These are phyloP conservation scores for Monarcha castaneiventris DNA, from an alignment of 2,113 vertebrate genomes.

Conservation along the genomic window DNA sequence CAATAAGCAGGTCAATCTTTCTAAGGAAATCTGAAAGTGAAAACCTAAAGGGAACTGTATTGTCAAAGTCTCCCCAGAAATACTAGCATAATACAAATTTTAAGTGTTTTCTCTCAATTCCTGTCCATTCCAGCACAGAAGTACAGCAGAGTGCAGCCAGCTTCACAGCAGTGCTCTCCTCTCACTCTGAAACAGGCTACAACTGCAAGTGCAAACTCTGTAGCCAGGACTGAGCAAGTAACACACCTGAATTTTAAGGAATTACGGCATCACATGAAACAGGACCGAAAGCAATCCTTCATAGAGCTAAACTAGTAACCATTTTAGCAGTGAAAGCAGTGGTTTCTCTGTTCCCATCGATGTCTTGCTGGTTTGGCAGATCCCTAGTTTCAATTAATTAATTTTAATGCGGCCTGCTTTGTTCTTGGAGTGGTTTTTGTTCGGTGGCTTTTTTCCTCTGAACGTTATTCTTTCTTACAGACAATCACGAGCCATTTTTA, in stretches of 20 bases:
- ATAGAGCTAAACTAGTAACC: background rate
- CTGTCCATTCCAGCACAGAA: background rate
- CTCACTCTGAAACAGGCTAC: background rate
- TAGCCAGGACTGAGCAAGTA: background rate
- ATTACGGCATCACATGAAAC: background rate
- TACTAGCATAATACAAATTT: background rate
- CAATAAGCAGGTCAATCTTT: background rate
- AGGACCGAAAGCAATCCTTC: background rate
- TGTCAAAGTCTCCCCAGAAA: background rate
- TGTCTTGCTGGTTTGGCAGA: no score
- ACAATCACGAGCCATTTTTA: background rate
- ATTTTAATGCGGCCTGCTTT: background rate
- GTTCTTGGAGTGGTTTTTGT: background rate
- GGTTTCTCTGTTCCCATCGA: background rate
- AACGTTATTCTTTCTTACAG: background rate
- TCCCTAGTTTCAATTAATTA: background rate
- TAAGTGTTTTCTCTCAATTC: background rate
- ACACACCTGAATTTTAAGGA: background rate
- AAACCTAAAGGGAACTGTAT: background rate
- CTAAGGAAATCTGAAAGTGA: background rate
- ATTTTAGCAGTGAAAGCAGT: background rate
- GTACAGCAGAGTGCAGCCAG: background rate
- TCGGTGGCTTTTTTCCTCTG: background rate
- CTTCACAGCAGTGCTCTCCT: accelerated
- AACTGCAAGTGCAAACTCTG: background rate